Conservation (phyloP, 2,113 vertebrate species). For the Cyanoramphus novaezelandiae region DNA sequence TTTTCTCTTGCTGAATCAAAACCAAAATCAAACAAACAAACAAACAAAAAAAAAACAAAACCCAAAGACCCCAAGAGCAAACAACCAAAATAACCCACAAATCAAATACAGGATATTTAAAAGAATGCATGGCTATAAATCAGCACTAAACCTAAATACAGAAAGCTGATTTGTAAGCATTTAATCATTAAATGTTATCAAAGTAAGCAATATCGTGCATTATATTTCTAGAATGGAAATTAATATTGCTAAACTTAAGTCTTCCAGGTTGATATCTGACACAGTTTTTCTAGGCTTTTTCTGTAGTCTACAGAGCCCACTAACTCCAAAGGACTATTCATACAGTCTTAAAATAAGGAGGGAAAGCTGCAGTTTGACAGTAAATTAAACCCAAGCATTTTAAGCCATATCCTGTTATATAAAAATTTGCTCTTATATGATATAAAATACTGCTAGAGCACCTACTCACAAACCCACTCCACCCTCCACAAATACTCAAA, state of each 20-base stretch:
- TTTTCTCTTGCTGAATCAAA: too few species aligned
- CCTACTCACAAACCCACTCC: not conserved
- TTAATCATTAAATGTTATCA: not conserved
- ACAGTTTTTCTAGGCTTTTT: not conserved
- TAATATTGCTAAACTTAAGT: not conserved
- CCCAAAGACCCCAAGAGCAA: not conserved
- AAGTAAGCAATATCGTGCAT: not conserved
- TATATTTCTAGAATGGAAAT: not conserved
- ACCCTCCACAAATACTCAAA: not conserved
- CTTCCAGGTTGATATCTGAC: not conserved
- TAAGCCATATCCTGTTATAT: not conserved
- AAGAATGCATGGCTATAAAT: not conserved
- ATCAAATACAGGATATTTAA: not conserved
- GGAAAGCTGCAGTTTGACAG: not conserved
- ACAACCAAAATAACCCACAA: not conserved
- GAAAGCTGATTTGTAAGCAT: not conserved
- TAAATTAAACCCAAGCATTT: not conserved
- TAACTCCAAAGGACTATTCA: not conserved
- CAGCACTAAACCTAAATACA: not conserved
- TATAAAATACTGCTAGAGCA: not conserved
- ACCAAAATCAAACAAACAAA: too few species aligned
- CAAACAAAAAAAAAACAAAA: not conserved
- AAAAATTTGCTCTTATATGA: not conserved
- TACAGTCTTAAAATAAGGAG: not conserved
- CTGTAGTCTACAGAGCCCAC: not conserved